Evolutionary conservation across 2,113 vertebrate species (phyloP), one percentile per base, ranked within the genome.

Genomic region (Sinocyclocheilus grahami): DNA sequence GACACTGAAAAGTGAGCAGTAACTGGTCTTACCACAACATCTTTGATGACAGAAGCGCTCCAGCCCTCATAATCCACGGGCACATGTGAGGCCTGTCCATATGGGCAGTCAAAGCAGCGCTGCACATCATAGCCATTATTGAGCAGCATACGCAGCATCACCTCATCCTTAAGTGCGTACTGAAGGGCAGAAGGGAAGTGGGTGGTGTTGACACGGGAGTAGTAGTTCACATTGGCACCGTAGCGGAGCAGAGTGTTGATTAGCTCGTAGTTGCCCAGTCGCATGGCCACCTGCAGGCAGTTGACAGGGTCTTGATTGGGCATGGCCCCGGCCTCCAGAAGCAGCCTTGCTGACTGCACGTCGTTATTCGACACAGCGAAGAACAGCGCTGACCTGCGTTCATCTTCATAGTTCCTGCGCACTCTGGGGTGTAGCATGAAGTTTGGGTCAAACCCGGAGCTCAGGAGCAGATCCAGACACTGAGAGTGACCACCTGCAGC

Each of bases 291-390:
- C 80, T 99, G 98, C 46, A 99, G 94, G 89, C 97, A 98, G 91
- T 95, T 99, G 87, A 99, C 92, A 0, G 98, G 97, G 89, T 99
- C 98, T 89, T 99, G 98, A 91, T 99, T 99, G 42, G 97, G 94
- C 89, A 98, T 94, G 14, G 98, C 98, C n/a, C 97, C 97, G 0
- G 96, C 97, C 6, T 96, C 92, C 67, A 99, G 85, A 77, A 99
- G 95, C 86, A 98, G 83, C 77, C 93, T 95, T 2, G 95, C 87
- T 0, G 96, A 97, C 84, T 92, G 92, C 82, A 98, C 88, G 33
- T 99, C 97, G 33, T 94, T 96, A 3, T 98, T 99, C 83, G 96
- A 97, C 63, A 99, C 97, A 0, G 98, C 95, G 0, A 99, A 99
- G 89, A 96, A 99, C 87, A 99, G 88, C 0, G 97, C 96, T 18